Percentiles rank a stretch among this genome's conserved stretches.
Conservation (phyloP, 2,888 invertebrate species). For the Dusona sp. region DNA sequence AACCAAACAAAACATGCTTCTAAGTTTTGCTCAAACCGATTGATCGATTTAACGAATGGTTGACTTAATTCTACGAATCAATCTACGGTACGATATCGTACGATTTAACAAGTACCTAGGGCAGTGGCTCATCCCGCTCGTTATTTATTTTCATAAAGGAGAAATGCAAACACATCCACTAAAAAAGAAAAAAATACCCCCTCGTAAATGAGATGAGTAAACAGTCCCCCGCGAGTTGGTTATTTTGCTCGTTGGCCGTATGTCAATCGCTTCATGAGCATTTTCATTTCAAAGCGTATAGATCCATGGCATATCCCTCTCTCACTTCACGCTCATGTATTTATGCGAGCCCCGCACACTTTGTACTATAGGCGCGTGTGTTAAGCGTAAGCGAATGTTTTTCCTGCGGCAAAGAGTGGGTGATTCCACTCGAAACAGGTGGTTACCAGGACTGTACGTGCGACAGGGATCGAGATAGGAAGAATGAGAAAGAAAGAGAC, state of each 20-base stretch:
- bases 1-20: background rate
- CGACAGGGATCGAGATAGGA: slow-evolving; percentile 73
- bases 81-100: slow-evolving; percentile 30
- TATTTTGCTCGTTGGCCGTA: slow-evolving; percentile 79
- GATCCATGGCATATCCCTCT: slow-evolving; percentile 63
- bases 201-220: slow-evolving; percentile 47
- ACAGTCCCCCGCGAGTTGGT: slow-evolving; percentile 48
- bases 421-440: slow-evolving; percentile 82
- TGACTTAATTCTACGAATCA: slow-evolving; percentile 26
- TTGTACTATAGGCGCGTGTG: slow-evolving; percentile 37
- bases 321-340: slow-evolving; percentile 61
- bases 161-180: slow-evolving; percentile 77
- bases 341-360: slow-evolving; percentile 48
- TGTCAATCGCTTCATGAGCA: slow-evolving; percentile 75
- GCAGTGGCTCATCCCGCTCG: slow-evolving; percentile 36
- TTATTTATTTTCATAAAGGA: slow-evolving; percentile 77
- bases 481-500: slow-evolving; percentile 71
- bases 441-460: slow-evolving; percentile 79
- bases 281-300: slow-evolving; percentile 70
- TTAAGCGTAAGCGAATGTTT: slow-evolving; percentile 59
- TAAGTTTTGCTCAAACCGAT: background rate
- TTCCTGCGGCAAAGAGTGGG: slow-evolving; percentile 68
- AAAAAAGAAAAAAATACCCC: slow-evolving; percentile 27
- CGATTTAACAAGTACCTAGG: slow-evolving; percentile 30
- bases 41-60: background rate